phyloP scores from a whole-genome alignment of 1,140 invertebrate species.

The Drosophila suzukii region DNA sequence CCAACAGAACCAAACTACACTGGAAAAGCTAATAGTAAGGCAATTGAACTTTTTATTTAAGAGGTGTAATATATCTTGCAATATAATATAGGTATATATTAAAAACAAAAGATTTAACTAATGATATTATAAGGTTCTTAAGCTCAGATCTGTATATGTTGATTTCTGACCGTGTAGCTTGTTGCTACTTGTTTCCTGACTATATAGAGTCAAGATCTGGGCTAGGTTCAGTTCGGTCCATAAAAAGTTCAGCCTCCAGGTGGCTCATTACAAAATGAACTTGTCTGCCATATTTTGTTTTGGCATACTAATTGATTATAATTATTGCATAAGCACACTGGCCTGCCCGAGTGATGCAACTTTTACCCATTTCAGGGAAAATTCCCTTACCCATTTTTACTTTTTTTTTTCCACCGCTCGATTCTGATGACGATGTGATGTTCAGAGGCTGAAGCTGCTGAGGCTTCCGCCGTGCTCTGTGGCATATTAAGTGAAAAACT shows the following conservation, averaged over 20 bases:
- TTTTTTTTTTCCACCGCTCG: neutral
- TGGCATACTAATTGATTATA: constrained; percentile 68
- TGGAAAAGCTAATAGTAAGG: neutral
- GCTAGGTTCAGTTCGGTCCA: constrained; percentile 30
- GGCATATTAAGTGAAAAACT: constrained; percentile 81
- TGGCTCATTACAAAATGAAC: constrained; percentile 58
- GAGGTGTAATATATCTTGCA: neutral
- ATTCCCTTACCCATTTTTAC: constrained; percentile 44
- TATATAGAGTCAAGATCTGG: constrained; percentile 59
- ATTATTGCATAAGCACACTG: constrained; percentile 68
- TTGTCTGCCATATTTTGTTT: constrained; percentile 61
- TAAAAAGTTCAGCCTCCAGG: constrained; percentile 33
- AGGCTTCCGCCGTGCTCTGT: constrained; percentile 47
- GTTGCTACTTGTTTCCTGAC: constrained; percentile 12
- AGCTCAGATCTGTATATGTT: neutral
- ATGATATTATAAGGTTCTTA: neutral
- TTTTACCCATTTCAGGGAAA: constrained; percentile 48
- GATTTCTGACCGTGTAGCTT: constrained; percentile 1
- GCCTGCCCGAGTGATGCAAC: constrained; percentile 39
- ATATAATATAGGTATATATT: too few relatives aligned
- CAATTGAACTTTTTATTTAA: neutral
- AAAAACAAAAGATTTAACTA: too few relatives aligned
- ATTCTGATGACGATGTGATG: neutral
- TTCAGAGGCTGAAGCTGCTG: constrained; percentile 8
- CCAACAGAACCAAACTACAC: neutral